Evolutionary conservation across 1,140 invertebrate genomes (phyloP).

Genomic region (Zaprionus camerounensis): DNA sequence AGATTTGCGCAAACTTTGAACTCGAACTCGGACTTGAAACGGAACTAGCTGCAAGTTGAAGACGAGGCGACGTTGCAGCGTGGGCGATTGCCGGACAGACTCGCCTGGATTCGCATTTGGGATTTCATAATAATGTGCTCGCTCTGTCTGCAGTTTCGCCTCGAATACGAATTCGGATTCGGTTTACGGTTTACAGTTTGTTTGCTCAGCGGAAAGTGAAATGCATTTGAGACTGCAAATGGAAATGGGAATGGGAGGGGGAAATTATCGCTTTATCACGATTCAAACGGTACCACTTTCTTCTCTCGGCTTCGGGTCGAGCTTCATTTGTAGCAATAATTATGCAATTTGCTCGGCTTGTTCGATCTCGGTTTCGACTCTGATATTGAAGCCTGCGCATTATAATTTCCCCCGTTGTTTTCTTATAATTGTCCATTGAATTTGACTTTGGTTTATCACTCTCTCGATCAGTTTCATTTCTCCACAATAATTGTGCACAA

Average conservation of each 20-base stretch:
- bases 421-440: conserved; percentile 46
- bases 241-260: conserved; percentile 15
- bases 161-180: neutral
- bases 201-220: conserved; percentile 74
- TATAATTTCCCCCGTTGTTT: conserved; percentile 34
- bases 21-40: conserved; percentile 62
- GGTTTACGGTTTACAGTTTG: conserved; percentile 59
- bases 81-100: conserved; percentile 25
- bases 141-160: conserved; percentile 31
- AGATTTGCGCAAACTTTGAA: conserved; percentile 67
- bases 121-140: conserved; percentile 51
- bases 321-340: conserved; percentile 81
- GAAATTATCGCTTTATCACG: conserved; percentile 82
- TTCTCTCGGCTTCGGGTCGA: conserved; percentile 56
- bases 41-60: conserved; percentile 6
- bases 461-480: conserved; percentile 36
- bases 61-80: conserved; percentile 50
- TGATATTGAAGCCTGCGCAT: conserved; percentile 20
- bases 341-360: conserved; percentile 74
- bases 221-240: conserved; percentile 54
- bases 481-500: conserved; percentile 61
- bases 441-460: conserved; percentile 58
- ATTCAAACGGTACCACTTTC: conserved; percentile 82
- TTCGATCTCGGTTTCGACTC: conserved; percentile 1
- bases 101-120: conserved; percentile 6